Base-by-base conservation (phyloP, 2,888 invertebrate species). In the Hirudinaria manillensis region DNA sequence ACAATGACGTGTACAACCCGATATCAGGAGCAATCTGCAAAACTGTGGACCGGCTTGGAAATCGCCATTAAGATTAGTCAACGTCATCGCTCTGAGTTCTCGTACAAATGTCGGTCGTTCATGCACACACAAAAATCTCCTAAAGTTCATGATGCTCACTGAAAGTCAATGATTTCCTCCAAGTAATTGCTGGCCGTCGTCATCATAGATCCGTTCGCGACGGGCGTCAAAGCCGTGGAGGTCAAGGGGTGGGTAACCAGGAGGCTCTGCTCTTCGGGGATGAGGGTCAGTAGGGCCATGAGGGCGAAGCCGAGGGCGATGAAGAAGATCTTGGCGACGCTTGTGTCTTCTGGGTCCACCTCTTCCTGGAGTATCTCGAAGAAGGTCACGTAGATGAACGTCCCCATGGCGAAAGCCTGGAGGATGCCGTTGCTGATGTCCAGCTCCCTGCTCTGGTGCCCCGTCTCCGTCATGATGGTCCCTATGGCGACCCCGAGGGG, bases 301-400 rank as follows among this genome's bases (percentile, higher is more conserved):
- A 79, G 75, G n/a, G 34, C 67, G 76, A 82, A 82, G 0, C 82
- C 82, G 16, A 80, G 21, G 16, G 79, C n/a, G 6, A 81, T 79
- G 68, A 76, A 77, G 32, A 80, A 72, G 4, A 82, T 78, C 79
- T 86, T 86, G 19, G 21, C 27, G 27, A 79, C 45, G 19, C 66
- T 78, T 73, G 74, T 79, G 32, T 77, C 77, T 21, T 78, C 76
- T 7, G 77, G 74, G 36, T 72, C 75, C 34, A 81, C 76, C 77
- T 91, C 91, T 75, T 90, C 87, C 19, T 90, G 89, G 81, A 95
- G 88, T 76, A 95, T 92, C 87, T 96, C 95, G 85, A 95, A 94
- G 87, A 94, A 94, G 13, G 95, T 93, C 29, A 96, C 93, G 86
- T 95, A 96, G 13, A 96, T 87, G 61, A 96, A 89, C 0, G 95